These are phyloP conservation scores for Euclidia mi DNA, from an alignment of 2,888 invertebrate genomes.

Conservation along the genomic window DNA sequence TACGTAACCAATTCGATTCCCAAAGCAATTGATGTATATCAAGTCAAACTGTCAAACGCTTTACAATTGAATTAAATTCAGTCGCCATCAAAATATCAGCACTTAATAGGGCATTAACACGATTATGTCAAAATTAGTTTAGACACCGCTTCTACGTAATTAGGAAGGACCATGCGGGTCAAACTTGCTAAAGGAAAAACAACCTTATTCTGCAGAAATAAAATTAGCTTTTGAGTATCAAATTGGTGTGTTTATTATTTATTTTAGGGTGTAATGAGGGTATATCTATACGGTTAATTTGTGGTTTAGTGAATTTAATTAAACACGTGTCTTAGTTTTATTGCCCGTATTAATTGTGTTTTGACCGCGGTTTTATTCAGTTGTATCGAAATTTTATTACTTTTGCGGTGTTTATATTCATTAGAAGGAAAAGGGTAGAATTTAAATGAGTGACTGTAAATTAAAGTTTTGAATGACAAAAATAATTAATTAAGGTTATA, in stretches of 20 bases:
- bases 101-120: slow-evolving; percentile 37
- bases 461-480: too few relatives aligned
- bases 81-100: slow-evolving; percentile 36
- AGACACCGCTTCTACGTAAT: slow-evolving; percentile 32
- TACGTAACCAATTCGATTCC: too few relatives aligned
- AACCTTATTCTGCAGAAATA: rapidly evolving
- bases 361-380: too few relatives aligned
- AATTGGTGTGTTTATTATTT: slow-evolving; percentile 27
- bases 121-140: slow-evolving; percentile 46
- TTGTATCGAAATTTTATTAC: too few relatives aligned
- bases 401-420: too few relatives aligned
- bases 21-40: background rate
- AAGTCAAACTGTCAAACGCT: slow-evolving; percentile 9
- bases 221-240: slow-evolving; percentile 1
- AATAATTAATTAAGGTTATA: too few relatives aligned
- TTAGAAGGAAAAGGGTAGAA: too few relatives aligned
- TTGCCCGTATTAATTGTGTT: slow-evolving; percentile 17
- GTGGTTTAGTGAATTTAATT: slow-evolving; percentile 47
- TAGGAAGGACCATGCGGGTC: slow-evolving; percentile 39
- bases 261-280: slow-evolving; percentile 51
- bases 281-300: slow-evolving; percentile 27
- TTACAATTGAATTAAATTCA: slow-evolving; percentile 29
- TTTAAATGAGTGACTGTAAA: too few relatives aligned
- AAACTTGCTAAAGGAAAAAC: background rate
- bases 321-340: slow-evolving; percentile 35